phyloP scores from a whole-genome alignment of 2,888 invertebrate genomes.

The Glaucopsyche alexis region DNA sequence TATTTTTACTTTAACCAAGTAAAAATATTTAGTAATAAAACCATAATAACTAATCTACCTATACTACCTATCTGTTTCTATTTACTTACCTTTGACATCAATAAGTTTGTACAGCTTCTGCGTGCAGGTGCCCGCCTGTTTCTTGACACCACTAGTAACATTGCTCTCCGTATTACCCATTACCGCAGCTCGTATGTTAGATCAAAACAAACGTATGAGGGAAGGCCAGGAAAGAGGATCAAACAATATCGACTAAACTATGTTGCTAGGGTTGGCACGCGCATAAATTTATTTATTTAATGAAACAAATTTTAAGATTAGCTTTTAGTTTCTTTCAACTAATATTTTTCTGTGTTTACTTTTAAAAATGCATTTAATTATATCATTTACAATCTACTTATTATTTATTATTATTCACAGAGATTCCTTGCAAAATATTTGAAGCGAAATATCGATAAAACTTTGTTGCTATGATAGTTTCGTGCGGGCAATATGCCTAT shows the following conservation, averaged over 20 bases:
- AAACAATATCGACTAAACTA: slow-evolving; percentile 21
- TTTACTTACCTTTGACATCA: slow-evolving; percentile 89
- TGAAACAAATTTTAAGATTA: not conserved
- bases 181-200: slow-evolving; percentile 37
- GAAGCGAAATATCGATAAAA: not conserved
- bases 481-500: not conserved
- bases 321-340: not conserved
- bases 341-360: not conserved
- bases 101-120: slow-evolving; percentile 93
- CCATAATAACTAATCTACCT: no score
- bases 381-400: no score
- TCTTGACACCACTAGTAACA: slow-evolving; percentile 96
- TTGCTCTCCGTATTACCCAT: slow-evolving; percentile 93
- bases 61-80: not conserved
- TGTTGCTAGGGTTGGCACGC: slow-evolving; percentile 9
- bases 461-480: not conserved
- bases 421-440: not conserved
- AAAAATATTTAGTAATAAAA: no score
- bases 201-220: not conserved
- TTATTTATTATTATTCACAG: no score
- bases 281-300: not conserved
- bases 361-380: no score
- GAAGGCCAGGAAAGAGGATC: not conserved
- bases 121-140: slow-evolving; percentile 92
- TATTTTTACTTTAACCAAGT: no score